Percentiles rank a stretch among this genome's conserved stretches.
Conservation (phyloP, 2,113 vertebrate genomes). For the Cochlearius cochlearius region DNA sequence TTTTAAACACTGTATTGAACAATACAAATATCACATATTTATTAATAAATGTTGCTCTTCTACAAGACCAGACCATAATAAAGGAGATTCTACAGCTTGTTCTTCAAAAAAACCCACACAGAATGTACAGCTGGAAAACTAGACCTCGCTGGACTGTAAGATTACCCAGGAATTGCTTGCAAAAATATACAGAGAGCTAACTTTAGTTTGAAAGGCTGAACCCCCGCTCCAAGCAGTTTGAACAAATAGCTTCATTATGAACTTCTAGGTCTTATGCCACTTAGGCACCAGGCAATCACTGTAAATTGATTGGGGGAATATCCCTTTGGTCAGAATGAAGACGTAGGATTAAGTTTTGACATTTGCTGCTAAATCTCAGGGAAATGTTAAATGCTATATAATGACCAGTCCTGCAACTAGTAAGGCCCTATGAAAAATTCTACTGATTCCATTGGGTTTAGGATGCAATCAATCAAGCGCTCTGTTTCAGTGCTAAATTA, state of each 20-base stretch:
- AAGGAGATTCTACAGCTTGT: neutral
- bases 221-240: neutral
- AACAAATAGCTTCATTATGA: neutral
- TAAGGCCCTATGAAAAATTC: neutral
- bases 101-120: neutral
- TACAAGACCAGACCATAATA: neutral
- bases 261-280: neutral
- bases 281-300: neutral
- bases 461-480: neutral
- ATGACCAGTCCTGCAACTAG: neutral
- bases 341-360: neutral
- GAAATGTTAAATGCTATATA: neutral
- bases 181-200: neutral
- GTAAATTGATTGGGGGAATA: neutral
- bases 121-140: neutral
- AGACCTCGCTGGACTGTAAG: neutral
- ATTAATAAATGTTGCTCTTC: neutral
- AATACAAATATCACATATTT: neutral
- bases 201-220: neutral
- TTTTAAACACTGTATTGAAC: neutral
- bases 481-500: neutral
- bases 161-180: neutral
- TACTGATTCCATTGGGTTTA: neutral
- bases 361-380: neutral
- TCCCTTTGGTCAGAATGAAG: neutral